phyloP scores from a whole-genome alignment of 2,113 vertebrate genomes.

The Muntiacus muntjak region DNA sequence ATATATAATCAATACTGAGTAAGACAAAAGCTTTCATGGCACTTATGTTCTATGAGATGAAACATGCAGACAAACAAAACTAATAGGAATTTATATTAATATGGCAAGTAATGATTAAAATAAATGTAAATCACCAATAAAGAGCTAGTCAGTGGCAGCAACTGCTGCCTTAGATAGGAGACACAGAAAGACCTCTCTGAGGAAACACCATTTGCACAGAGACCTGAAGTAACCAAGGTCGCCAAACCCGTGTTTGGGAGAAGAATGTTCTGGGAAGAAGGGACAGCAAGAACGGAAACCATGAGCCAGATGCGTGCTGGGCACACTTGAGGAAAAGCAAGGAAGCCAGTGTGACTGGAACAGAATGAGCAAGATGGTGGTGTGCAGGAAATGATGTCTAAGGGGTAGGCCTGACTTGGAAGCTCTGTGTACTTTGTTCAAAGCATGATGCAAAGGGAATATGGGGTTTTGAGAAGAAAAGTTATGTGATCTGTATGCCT shows the following conservation, averaged over 20 bases:
- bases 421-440: neutral
- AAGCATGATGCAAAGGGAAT: neutral
- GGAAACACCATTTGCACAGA: neutral
- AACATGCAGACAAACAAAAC: neutral
- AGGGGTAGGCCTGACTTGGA: neutral
- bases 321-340: neutral
- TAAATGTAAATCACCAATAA: neutral
- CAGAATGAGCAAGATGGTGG: neutral
- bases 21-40: neutral
- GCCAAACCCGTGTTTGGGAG: neutral
- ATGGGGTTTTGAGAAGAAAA: neutral
- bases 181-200: neutral
- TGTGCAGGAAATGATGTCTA: neutral
- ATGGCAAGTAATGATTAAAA: neutral
- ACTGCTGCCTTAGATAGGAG: neutral
- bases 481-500: neutral
- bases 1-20: neutral
- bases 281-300: neutral
- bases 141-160: neutral
- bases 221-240: neutral
- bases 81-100: neutral
- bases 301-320: neutral
- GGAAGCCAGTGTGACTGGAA: neutral
- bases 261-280: neutral
- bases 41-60: neutral